Evolutionary conservation across 1,140 invertebrate species (phyloP).

Genomic region (Hyposmocoma kahamanoa): DNA sequence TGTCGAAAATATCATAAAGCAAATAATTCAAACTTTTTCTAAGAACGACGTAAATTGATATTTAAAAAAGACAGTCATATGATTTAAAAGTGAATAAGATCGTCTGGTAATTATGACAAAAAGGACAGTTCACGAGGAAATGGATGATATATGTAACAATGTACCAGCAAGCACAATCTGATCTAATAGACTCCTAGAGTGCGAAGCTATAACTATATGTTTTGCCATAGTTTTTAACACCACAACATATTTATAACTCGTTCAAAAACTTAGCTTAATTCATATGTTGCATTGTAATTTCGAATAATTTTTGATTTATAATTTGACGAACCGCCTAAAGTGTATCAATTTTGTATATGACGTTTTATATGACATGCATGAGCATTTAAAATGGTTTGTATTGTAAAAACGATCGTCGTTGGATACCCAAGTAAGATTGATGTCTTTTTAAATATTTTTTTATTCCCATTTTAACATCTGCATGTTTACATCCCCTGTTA

Average conservation of each 20-base stretch:
- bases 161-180: too few relatives aligned
- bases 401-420: slow-evolving; percentile 68
- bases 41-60: too few relatives aligned
- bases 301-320: slow-evolving; percentile 38
- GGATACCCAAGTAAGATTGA: slow-evolving; percentile 64
- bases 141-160: too few relatives aligned
- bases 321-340: slow-evolving; percentile 27
- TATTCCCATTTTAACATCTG: slow-evolving; percentile 39
- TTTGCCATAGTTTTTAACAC: slow-evolving; percentile 66
- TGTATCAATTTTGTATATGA: slow-evolving; percentile 17
- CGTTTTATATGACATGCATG: slow-evolving; percentile 1
- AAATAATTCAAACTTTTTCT: too few relatives aligned
- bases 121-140: too few relatives aligned
- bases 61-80: too few relatives aligned
- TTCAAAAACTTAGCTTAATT: slow-evolving; percentile 55
- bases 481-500: slow-evolving; percentile 35
- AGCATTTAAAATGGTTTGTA: not conserved
- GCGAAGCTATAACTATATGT: slow-evolving; percentile 62
- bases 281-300: slow-evolving; percentile 61
- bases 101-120: too few relatives aligned
- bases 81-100: too few relatives aligned
- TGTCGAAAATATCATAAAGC: too few relatives aligned
- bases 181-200: slow-evolving; percentile 57
- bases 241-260: slow-evolving; percentile 40
- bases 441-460: slow-evolving; percentile 40